Conservation (phyloP, 1,140 invertebrate species). For the Nasonia longicornis region DNA sequence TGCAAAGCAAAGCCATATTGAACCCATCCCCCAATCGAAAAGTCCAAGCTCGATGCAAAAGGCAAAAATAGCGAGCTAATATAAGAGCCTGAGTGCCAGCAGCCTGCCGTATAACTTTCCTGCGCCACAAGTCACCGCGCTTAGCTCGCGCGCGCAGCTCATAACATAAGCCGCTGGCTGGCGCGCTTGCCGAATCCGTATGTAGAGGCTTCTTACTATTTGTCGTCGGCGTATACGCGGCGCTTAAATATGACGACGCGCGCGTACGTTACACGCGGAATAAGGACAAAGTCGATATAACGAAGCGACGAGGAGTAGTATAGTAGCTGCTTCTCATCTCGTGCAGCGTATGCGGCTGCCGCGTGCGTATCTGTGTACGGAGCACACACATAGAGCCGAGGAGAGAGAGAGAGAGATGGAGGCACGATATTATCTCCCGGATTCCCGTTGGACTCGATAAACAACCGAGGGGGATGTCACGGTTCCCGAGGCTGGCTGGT, state of each 20-base stretch:
- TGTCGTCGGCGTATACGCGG: not conserved
- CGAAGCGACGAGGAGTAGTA: conserved; percentile 14
- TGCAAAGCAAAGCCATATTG: not conserved
- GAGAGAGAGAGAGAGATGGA: conserved; percentile 12
- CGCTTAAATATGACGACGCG: conserved; percentile 18
- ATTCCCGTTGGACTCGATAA: conserved; percentile 65
- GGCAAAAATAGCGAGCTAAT: conserved; percentile 8
- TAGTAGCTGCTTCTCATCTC: conserved; percentile 49
- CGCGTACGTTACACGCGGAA: conserved; percentile 32
- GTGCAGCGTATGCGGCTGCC: conserved; percentile 27
- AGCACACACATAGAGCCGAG: not conserved
- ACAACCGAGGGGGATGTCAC: conserved; percentile 56
- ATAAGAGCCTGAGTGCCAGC: not conserved
- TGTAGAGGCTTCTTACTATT: conserved; percentile 15
- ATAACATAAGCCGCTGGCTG: not conserved
- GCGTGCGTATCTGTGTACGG: not conserved
- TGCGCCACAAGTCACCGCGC: not conserved
- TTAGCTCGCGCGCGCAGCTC: not conserved
- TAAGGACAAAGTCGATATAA: conserved; percentile 50
- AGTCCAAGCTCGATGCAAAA: not conserved
- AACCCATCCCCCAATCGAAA: not conserved
- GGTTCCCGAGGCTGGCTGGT: conserved; percentile 37
- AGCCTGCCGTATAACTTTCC: conserved; percentile 16
- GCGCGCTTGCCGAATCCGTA: conserved; percentile 6
- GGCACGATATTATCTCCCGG: conserved; percentile 60